Percentiles rank a stretch among this genome's conserved stretches.
These are phyloP conservation scores for Caenorhabditis brenneri DNA, from an alignment of 1,140 invertebrate genomes.

Conservation along the genomic window DNA sequence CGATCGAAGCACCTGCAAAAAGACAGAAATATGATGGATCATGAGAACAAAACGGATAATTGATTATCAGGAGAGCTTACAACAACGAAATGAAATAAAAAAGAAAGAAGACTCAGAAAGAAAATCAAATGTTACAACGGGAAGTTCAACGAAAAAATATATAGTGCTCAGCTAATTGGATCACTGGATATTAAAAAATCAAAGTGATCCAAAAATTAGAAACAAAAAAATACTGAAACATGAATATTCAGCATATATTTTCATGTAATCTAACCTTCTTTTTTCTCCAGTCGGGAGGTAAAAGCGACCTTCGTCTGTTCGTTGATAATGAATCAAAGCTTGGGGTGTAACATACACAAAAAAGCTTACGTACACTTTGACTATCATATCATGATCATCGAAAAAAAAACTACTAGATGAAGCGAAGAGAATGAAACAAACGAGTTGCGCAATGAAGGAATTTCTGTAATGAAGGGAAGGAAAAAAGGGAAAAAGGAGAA, in stretches of 20 bases:
- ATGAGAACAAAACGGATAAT: not conserved
- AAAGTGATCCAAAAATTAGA: not conserved
- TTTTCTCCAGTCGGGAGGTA: not conserved
- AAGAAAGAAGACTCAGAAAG: not conserved
- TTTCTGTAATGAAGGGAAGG: not conserved
- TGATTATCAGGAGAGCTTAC: not conserved
- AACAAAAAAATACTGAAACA: not conserved
- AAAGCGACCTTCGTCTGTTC: not conserved
- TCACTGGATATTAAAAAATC: not conserved
- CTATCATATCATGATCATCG: conserved; percentile 30
- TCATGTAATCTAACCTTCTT: not conserved
- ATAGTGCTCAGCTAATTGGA: conserved; percentile 18
- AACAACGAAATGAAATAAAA: not conserved
- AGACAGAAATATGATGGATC: not conserved
- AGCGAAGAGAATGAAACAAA: conserved; percentile 7
- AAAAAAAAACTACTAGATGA: not conserved
- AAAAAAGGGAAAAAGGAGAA: not conserved
- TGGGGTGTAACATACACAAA: conserved; percentile 24
- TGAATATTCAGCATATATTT: not conserved
- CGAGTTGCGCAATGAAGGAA: conserved; percentile 29
- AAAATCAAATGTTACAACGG: conserved; percentile 5
- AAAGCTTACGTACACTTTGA: not conserved
- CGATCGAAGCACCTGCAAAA: conserved; percentile 25
- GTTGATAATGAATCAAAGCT: conserved; percentile 41
- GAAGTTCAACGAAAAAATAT: not conserved